Percentiles rank a stretch among this genome's conserved stretches.
Conservation (phyloP, 2,113 vertebrate genomes). For the Antechinus stuartii region DNA sequence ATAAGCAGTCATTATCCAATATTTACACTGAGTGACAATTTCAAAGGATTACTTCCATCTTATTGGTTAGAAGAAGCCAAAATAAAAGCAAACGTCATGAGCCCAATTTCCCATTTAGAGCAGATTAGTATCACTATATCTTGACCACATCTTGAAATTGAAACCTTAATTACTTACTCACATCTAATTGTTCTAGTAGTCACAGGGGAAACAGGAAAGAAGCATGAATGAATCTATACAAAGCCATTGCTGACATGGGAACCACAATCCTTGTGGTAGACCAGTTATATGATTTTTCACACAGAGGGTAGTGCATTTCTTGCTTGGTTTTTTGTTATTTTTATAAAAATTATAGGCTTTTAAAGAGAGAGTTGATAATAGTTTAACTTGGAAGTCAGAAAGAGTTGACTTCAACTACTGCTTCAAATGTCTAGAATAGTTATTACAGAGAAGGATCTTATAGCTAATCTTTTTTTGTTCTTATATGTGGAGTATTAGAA, state of each 20-base stretch:
- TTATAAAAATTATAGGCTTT: background rate
- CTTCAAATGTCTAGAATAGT: constrained; percentile 46
- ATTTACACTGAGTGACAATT: background rate
- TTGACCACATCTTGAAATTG: background rate
- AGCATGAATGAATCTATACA: background rate
- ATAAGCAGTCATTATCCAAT: background rate
- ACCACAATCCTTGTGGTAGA: constrained; percentile 7
- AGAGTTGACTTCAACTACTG: background rate
- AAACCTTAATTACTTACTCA: too few species aligned
- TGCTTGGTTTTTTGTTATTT: background rate
- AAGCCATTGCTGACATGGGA: background rate
- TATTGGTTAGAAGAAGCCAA: constrained; percentile 55
- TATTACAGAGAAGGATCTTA: background rate
- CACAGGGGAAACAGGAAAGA: constrained; percentile 27
- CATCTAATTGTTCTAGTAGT: constrained; percentile 27
- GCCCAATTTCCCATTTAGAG: background rate
- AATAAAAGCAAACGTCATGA: constrained; percentile 61
- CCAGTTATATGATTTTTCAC: constrained; percentile 3
- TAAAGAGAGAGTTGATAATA: background rate
- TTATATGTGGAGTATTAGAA: constrained; percentile 38
- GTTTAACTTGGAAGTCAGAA: background rate
- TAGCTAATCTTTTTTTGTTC: background rate
- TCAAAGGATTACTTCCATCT: constrained; percentile 58
- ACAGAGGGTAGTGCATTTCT: background rate
- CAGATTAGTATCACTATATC: constrained; percentile 2